phyloP scores from a whole-genome alignment of 1,140 invertebrate species.

The Bombus fervidus region DNA sequence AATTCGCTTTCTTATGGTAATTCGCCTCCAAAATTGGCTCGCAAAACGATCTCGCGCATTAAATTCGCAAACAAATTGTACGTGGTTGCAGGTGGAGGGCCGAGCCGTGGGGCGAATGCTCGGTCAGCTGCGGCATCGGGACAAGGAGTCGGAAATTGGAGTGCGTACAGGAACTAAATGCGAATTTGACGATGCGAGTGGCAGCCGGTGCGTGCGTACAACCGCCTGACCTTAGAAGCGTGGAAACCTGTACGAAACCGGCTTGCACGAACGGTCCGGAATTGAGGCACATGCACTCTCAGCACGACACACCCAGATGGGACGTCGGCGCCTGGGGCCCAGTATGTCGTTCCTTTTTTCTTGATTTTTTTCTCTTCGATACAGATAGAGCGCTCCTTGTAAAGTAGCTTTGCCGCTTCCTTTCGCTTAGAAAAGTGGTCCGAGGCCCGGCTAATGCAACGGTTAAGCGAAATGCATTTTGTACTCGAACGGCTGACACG shows the following conservation, averaged over 20 bases:
- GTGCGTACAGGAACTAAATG: constrained; percentile 82
- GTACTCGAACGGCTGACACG: neutral
- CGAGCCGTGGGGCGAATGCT: constrained; percentile 83
- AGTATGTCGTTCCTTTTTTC: constrained; percentile 61
- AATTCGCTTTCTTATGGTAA: constrained; percentile 45
- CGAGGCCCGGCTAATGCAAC: neutral
- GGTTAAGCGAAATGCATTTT: neutral
- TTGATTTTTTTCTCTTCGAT: neutral
- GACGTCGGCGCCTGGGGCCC: constrained; percentile 74
- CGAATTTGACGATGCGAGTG: constrained; percentile 81
- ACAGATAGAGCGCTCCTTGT: neutral
- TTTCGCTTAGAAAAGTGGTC: neutral
- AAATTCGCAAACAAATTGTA: neutral
- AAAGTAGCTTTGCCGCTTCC: neutral
- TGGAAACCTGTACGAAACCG: constrained; percentile 70
- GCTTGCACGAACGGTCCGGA: constrained; percentile 70
- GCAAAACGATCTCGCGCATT: no score
- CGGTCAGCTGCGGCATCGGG: constrained; percentile 87
- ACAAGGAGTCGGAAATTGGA: constrained; percentile 83
- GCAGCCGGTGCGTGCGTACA: constrained; percentile 79
- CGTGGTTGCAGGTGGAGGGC: constrained; percentile 71
- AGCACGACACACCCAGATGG: constrained; percentile 72
- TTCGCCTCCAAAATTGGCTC: neutral
- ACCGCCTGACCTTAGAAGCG: constrained; percentile 73
- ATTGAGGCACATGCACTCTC: constrained; percentile 72